Evolutionary conservation across 2,113 vertebrate species (phyloP).

Genomic region (Boulengerochromis microlepis): DNA sequence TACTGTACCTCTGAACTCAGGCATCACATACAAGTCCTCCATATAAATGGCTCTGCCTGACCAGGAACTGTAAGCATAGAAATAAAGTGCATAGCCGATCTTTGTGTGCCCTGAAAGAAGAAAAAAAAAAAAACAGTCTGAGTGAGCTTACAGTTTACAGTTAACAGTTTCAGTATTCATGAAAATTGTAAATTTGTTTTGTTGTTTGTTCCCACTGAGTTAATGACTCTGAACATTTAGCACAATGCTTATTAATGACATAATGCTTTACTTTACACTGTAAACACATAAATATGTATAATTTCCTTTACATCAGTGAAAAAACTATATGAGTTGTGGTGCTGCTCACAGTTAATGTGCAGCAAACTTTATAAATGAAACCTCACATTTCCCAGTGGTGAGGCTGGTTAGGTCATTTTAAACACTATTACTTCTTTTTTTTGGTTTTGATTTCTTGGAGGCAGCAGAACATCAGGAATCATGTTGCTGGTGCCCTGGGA

Average conservation of each 20-base stretch:
- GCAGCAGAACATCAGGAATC: background rate
- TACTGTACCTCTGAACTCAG: slow-evolving; percentile 75
- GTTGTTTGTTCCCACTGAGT: background rate
- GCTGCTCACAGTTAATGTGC: too few relatives aligned
- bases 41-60: slow-evolving; percentile 69
- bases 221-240: fast-evolving
- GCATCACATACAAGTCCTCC: slow-evolving; percentile 82
- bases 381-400: background rate
- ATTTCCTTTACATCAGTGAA: background rate
- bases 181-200: too few relatives aligned
- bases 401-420: background rate
- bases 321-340: fast-evolving
- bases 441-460: background rate
- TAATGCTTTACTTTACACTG: background rate
- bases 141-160: too few relatives aligned
- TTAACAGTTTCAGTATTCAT: too few relatives aligned
- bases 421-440: background rate
- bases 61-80: slow-evolving; percentile 73
- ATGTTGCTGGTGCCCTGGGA: background rate
- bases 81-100: slow-evolving; percentile 53
- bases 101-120: too few relatives aligned
- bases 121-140: too few relatives aligned
- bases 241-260: too few relatives aligned
- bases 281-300: background rate
- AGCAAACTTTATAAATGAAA: too few relatives aligned